These are phyloP conservation scores for Chymomyza costata DNA, from an alignment of 1,140 invertebrate species.

Conservation along the genomic window DNA sequence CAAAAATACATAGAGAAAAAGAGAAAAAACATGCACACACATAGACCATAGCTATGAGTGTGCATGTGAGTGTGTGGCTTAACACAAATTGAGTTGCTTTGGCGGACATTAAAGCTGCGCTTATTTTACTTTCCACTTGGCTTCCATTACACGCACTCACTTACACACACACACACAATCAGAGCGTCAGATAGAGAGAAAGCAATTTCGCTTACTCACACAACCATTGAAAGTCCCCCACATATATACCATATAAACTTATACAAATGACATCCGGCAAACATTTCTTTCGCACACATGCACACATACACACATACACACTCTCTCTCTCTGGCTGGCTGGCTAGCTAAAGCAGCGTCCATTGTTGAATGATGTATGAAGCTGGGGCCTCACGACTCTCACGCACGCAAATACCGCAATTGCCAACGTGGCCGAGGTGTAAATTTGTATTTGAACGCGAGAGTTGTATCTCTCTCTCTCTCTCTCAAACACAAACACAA, in stretches of 20 bases:
- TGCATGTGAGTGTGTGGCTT: too few species aligned
- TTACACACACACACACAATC: constrained; percentile 21
- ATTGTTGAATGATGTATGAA: constrained; percentile 67
- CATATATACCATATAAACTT: constrained; percentile 55
- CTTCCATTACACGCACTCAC: constrained; percentile 38
- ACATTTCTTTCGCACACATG: too few species aligned
- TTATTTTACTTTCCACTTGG: constrained; percentile 57
- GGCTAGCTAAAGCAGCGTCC: too few species aligned
- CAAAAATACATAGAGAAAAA: too few species aligned
- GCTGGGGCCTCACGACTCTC: constrained; percentile 26
- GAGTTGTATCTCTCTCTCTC: too few species aligned
- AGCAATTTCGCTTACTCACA: too few species aligned
- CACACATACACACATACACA: constrained; percentile 5
- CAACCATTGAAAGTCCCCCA: constrained; percentile 35
- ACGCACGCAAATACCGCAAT: constrained; percentile 28
- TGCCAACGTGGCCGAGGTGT: constrained; percentile 34
- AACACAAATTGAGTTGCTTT: too few species aligned
- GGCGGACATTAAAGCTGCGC: constrained; percentile 37
- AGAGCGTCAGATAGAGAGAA: too few species aligned
- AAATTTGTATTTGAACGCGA: constrained; percentile 38
- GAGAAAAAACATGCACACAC: too few species aligned
- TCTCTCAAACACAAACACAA: constrained; percentile 3
- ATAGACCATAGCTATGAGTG: too few species aligned
- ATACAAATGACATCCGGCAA: constrained; percentile 65
- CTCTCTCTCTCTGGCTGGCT: background rate